Base-by-base conservation (phyloP, 2,888 invertebrate genomes). In the Agrotis puta region DNA sequence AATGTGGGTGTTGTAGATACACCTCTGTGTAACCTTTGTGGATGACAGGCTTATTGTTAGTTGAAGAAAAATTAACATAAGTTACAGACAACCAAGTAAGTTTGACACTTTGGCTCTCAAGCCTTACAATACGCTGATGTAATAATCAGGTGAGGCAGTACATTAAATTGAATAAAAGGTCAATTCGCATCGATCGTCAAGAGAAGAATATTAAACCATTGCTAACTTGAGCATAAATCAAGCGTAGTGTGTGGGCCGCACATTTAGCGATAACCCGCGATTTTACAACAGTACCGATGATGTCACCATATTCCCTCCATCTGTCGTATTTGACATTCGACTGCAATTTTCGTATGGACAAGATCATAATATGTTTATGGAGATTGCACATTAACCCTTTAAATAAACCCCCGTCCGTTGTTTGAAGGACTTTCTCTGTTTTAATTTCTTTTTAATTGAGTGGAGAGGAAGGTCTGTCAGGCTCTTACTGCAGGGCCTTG, bases 221-320 rank as follows among this genome's bases (percentile, higher is more conserved):
- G 80, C 73, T 74, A 83, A 76, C 75, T 82, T 76, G 80, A 67
- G 62, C 56, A 78, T 84, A 80, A 83, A 82, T 84, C 78, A 80
- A 64, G 48, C 50, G 18, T 20, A 20, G 59, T 76, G 80, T 84
- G 84, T 84, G 78, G 84, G 83, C 70, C 22, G 76, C 16, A 39
- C 22, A 58, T 70, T 73, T 83, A 82, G 79, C 79, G 79, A 82
- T 77, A 81, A 72, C 81, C 74, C 63, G 77, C 65, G 65, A 82
- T 65, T 82, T 83, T 71, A 81, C 79, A 74, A 76, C 67, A 76
- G 20, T 51, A 64, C 63, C 57, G 53, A 70, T 81, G 81, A 81
- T 74, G 74, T 81, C 80, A 81, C 64, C 61, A n/a, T 59, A 66
- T 67, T 74, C 68, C 61, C 24, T 53, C 33, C 56, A 39, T 14